These are phyloP conservation scores for Hedychridium roseum DNA, from an alignment of 2,888 invertebrate species.

Conservation along the genomic window DNA sequence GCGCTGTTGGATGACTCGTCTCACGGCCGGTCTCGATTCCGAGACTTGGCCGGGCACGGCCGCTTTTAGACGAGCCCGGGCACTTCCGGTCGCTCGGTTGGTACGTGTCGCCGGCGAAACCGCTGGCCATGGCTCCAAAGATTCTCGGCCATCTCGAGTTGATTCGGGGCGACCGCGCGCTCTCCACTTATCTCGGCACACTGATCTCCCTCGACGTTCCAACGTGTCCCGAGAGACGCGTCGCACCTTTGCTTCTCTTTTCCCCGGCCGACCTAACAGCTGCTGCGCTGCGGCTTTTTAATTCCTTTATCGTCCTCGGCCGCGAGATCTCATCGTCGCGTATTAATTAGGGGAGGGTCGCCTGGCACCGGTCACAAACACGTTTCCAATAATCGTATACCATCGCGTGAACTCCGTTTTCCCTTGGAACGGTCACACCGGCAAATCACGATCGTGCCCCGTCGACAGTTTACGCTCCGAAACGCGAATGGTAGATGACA, in stretches of 20 bases:
- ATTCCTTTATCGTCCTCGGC: constrained; percentile 20
- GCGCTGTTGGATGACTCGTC: constrained; percentile 36
- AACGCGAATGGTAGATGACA: too few species aligned
- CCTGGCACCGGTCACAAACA: constrained; percentile 3
- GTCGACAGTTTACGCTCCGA: too few species aligned
- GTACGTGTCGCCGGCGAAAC: constrained; percentile 8
- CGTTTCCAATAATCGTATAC: background rate
- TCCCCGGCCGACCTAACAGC: constrained; percentile 17
- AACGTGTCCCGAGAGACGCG: constrained; percentile 21
- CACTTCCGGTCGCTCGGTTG: constrained; percentile 33
- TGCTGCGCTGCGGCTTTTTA: constrained; percentile 25
- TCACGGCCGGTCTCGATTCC: constrained; percentile 25
- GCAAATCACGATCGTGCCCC: too few species aligned
- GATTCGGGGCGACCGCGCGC: constrained; percentile 15
- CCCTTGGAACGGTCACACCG: too few species aligned
- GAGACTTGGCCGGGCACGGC: constrained; percentile 17
- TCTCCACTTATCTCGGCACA: constrained; percentile 29
- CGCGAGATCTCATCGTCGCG: constrained; percentile 24
- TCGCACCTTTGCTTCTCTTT: constrained; percentile 28
- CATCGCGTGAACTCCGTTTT: background rate
- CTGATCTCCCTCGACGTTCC: constrained; percentile 29
- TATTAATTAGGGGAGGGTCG: constrained; percentile 27
- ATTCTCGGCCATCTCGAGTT: constrained; percentile 14
- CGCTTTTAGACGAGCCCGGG: constrained; percentile 12
- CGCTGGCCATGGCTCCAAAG: constrained; percentile 6